Conservation (phyloP, 2,113 vertebrate species). For the Pycnonotus jocosus region DNA sequence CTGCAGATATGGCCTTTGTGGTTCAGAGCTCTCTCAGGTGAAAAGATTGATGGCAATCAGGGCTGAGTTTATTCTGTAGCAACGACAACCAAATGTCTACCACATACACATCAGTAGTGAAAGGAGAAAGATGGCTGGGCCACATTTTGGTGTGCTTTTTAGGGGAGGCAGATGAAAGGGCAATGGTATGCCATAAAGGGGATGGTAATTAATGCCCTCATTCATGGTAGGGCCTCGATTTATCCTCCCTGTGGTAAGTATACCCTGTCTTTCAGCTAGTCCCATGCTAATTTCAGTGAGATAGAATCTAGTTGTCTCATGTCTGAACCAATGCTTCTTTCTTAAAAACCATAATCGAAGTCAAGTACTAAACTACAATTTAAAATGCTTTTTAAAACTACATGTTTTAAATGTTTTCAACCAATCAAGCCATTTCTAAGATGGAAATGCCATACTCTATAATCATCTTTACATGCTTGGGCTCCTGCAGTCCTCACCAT, state of each 20-base stretch:
- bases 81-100: not conserved
- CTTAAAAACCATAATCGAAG: slow-evolving; percentile 21
- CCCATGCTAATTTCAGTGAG: slow-evolving; percentile 41
- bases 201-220: slow-evolving; percentile 20
- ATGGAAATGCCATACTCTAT: slow-evolving; percentile 5
- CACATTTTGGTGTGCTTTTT: not conserved
- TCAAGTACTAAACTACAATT: not conserved
- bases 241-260: slow-evolving; percentile 24
- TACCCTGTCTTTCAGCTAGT: not conserved
- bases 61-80: not conserved
- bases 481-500: not conserved
- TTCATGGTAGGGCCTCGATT: not conserved
- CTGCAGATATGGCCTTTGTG: not conserved
- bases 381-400: not conserved
- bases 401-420: not conserved
- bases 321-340: slow-evolving; percentile 4
- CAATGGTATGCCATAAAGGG: not conserved
- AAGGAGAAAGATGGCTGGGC: not conserved
- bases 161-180: not conserved
- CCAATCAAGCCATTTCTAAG: not conserved
- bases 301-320: not conserved
- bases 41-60: not conserved
- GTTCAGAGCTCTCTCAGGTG: not conserved
- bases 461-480: slow-evolving; percentile 23
- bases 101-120: not conserved